Evolutionary conservation across 1,140 invertebrate genomes (phyloP), one percentile per base, ranked within the genome.

Genomic region (Neotoxoptera formosana): DNA sequence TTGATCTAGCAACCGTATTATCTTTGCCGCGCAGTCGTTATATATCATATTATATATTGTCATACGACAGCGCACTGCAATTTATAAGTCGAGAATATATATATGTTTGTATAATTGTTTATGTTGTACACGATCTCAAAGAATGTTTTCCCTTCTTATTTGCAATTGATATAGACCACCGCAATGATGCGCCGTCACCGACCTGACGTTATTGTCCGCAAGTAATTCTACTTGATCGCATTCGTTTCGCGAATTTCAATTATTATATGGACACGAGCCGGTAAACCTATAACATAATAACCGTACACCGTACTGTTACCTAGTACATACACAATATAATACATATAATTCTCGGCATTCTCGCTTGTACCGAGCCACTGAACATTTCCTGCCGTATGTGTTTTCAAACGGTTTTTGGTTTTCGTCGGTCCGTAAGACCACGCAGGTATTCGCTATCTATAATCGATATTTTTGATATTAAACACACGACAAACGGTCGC

Each of bases 211-310:
- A 76, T 91, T 91, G 60, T 91, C 34, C 30, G 30, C 60, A n/a
- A n/a, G 30, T 14, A 76, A 41, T 60, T 51, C 88, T 36, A 51
- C 0, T 90, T 25, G 56, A 48, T 67, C 41, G 56, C 25, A 47
- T 76, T 91, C 90, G 90, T 47, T 48, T 91, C 60, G 30, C 41
- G 53, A 91, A 47, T 90, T 91, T 81, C 60, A 91, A 76, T 81
- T 91, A 90, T 9, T 91, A 90, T 9, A 51, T 20, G 23, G 23
- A 30, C 25, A 47, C 86, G 17, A 48, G 30, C 45, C 45, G 30
- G 14, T n/a, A 76, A 76, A 76, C 60, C 60, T 17, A 76, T 20
- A 76, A 76, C 60, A 6, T n/a, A 76, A 76, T 51, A 53, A 53
- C 21, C 51, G 21, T 53, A 7, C 21, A 51, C 3, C 14, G 2